phyloP scores from a whole-genome alignment of 2,113 vertebrate species.

The Megaptera novaeangliae region DNA sequence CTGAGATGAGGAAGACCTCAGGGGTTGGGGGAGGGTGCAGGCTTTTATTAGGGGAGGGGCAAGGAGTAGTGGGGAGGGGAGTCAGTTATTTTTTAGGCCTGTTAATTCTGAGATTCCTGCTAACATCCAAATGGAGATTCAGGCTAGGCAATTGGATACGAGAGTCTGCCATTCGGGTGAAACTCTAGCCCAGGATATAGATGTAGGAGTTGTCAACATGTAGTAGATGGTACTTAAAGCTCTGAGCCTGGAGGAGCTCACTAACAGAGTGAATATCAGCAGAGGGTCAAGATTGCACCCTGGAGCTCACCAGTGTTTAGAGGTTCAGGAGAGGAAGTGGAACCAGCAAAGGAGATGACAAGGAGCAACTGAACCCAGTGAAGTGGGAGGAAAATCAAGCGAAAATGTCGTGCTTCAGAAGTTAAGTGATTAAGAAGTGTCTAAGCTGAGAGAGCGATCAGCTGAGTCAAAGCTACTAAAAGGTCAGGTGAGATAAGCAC shows the following conservation, averaged over 20 bases:
- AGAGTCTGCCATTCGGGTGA: background rate
- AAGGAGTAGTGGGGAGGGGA: background rate
- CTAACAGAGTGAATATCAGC: background rate
- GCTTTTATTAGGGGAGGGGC: background rate
- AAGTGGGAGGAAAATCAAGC: background rate
- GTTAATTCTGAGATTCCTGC: background rate
- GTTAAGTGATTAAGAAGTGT: background rate
- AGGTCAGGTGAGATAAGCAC: background rate
- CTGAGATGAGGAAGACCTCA: background rate
- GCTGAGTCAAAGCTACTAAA: background rate
- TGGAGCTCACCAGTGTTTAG: background rate
- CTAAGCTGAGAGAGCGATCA: background rate
- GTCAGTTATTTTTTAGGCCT: background rate
- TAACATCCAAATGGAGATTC: conserved; percentile 21
- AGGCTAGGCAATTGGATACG: background rate
- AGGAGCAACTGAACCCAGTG: background rate
- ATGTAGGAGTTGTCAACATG: conserved; percentile 1
- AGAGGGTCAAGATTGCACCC: background rate
- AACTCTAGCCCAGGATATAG: background rate
- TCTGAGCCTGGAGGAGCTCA: background rate
- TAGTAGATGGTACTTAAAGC: background rate
- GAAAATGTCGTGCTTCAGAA: background rate
- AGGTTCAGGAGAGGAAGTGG: background rate
- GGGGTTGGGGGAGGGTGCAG: background rate
- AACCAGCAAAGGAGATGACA: background rate